Conservation (phyloP, 2,113 vertebrate genomes). For the Daboia siamensis region DNA sequence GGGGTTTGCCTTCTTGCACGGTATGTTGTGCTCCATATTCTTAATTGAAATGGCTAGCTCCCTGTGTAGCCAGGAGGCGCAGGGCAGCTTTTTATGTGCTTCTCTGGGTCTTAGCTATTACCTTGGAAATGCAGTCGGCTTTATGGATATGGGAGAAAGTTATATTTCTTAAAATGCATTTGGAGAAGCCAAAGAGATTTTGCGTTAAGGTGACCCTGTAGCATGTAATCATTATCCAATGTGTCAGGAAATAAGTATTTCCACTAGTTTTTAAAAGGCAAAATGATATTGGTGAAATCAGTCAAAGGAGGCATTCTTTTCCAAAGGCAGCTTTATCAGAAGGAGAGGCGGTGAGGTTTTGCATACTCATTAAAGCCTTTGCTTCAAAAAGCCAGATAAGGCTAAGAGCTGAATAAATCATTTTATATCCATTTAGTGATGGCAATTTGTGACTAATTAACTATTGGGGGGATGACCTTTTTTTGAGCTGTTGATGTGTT, state of each 20-base stretch:
- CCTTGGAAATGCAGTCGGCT: conserved; percentile 51
- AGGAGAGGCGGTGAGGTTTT: conserved; percentile 16
- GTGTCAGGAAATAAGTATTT: not conserved
- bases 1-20: not conserved
- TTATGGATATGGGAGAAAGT: conserved; percentile 48
- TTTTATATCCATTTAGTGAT: conserved; percentile 29
- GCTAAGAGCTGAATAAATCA: conserved; percentile 54
- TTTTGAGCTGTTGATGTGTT: fast-evolving
- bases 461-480: not conserved
- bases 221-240: conserved; percentile 10
- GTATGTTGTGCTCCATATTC: conserved; percentile 42
- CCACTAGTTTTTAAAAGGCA: not conserved
- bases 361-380: conserved; percentile 46
- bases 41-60: conserved; percentile 63
- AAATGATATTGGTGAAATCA: conserved; percentile 13
- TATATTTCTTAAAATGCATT: not conserved
- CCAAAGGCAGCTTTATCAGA: conserved; percentile 25
- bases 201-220: conserved; percentile 14
- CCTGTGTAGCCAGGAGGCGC: conserved; percentile 33
- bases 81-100: conserved; percentile 50
- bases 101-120: conserved; percentile 47
- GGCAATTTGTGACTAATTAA: conserved; percentile 17
- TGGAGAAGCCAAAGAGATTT: conserved; percentile 8
- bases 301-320: not conserved
- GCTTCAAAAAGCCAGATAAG: conserved; percentile 53